Conservation (phyloP, 23 tunicate genomes). For the Styela clava region DNA sequence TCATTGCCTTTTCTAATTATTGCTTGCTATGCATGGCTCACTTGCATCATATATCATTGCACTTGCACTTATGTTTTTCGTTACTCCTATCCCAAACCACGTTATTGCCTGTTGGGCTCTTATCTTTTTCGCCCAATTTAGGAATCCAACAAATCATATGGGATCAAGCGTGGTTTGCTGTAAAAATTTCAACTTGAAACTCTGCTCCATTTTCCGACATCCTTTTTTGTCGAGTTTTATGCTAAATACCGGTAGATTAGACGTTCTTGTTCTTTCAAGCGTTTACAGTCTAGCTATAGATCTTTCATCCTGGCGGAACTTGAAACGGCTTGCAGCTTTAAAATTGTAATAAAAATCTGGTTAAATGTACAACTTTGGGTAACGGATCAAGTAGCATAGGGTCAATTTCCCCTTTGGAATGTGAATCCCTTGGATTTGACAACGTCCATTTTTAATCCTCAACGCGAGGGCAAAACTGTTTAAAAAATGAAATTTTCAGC, state of each 20-base stretch:
- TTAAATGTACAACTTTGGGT: not conserved
- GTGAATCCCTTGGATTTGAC: no score
- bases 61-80: not conserved
- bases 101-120: no score
- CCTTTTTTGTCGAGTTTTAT: not conserved
- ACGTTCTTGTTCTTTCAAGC: not conserved
- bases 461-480: no score
- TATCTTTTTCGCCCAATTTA: no score
- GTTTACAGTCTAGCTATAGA: not conserved
- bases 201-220: no score
- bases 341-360: not conserved
- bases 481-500: no score
- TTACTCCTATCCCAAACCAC: no score
- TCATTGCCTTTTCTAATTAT: not conserved
- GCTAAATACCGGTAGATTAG: not conserved
- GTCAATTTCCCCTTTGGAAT: not conserved
- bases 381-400: not conserved
- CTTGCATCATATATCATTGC: not conserved
- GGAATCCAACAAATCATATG: no score
- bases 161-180: no score
- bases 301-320: not conserved
- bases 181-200: no score
- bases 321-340: not conserved
- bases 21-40: not conserved
- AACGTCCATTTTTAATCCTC: no score